Base-by-base conservation (phyloP, 2,888 invertebrate genomes). In the Coelopa pilipes region DNA sequence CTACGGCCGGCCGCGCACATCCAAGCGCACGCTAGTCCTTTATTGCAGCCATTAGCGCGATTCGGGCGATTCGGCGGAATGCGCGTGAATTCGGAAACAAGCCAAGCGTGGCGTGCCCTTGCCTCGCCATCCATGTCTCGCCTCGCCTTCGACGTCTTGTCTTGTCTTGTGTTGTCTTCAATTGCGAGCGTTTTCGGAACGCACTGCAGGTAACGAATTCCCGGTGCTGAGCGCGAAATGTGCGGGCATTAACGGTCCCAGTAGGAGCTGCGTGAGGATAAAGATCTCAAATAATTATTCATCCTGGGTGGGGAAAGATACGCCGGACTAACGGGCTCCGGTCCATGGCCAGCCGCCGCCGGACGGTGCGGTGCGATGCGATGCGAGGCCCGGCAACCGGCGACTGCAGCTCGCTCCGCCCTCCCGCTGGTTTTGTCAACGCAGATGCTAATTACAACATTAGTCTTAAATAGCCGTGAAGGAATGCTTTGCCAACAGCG, bases 211-310 rank as follows among this genome's bases (percentile, higher is more conserved):
- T 83, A 85, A 81, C 77, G 69, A 60, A 57, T 74, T 66, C 45
- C 70, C 74, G 74, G 73, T 67, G 71, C 70, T 71, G 76, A 65
- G 78, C 78, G 79, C 78, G 78, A 80, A 79, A 80, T 78, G 79
- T 81, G 79, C 78, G 79, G 78, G 81, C 85, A 86, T 86, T 86
- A 86, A 84, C 85, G 80, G 80, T 80, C 87, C 78, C 87, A 86
- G 86, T 85, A 82, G 87, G 84, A 82, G 82, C 81, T 81, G 76
- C 78, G 78, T 78, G 74, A 80, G 79, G 79, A 85, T 85, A 86
- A 86, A 86, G 87, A 86, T 85, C 82, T 77, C 76, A 82, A 80
- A 87, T 86, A 84, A 86, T 86, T 84, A 87, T 83, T 86, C 86
- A 83, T 84, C 84, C 80, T 82, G 83, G 85, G 87, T 84, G 85